A percentile compares a stretch with the other conserved stretches of the same genome.
Conservation (phyloP, 2,888 invertebrate genomes). For the Ariolimax columbianus region DNA sequence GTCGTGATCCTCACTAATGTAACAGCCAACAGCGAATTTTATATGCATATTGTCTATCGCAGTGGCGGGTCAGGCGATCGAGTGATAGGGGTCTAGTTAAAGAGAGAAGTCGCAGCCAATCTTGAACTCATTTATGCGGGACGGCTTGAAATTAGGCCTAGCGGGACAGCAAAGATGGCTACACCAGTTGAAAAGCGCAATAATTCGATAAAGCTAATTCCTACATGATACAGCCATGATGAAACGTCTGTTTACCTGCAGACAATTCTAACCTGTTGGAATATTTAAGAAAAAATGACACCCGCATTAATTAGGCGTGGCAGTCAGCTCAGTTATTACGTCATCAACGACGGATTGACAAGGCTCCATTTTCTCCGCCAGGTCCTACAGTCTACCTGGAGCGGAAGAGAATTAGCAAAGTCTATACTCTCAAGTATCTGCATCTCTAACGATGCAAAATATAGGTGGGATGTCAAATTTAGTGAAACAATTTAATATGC, state of each 20-base stretch:
- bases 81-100: slow-evolving; percentile 13
- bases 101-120: background rate
- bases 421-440: slow-evolving; percentile 12
- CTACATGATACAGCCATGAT: background rate
- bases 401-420: background rate
- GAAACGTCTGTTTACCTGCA: background rate
- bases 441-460: slow-evolving; percentile 14
- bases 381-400: background rate
- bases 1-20: background rate
- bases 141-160: slow-evolving; percentile 6
- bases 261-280: slow-evolving; percentile 9
- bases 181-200: slow-evolving; percentile 1
- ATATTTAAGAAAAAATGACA: background rate
- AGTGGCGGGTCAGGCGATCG: background rate
- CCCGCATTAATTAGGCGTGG: slow-evolving; percentile 30
- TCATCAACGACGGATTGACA: slow-evolving; percentile 6
- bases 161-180: slow-evolving; percentile 2
- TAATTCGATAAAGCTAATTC: slow-evolving; percentile 28
- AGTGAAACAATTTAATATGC: slow-evolving; percentile 27
- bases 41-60: slow-evolving; percentile 5
- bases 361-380: background rate
- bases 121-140: slow-evolving; percentile 25
- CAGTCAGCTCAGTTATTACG: background rate
- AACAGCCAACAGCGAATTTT: slow-evolving; percentile 21
- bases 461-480: background rate